A percentile compares a stretch with the other conserved stretches of the same genome.
These are phyloP conservation scores for Blastobasis lacticolella DNA, from an alignment of 2,888 invertebrate genomes.

Conservation along the genomic window DNA sequence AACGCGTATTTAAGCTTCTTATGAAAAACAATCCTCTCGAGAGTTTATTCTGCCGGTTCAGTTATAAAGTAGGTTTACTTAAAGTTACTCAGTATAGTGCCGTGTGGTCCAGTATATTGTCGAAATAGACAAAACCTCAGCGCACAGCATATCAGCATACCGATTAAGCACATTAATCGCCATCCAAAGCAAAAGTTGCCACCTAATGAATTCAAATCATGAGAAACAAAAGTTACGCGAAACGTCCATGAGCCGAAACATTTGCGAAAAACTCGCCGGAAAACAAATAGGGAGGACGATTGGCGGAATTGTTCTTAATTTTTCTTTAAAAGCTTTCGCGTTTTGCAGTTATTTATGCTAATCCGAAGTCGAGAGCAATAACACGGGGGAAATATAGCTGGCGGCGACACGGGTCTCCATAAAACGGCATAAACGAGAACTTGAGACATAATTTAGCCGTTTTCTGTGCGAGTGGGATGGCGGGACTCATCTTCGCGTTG, in stretches of 20 bases:
- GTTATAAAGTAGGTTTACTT: too few relatives aligned
- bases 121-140: too few relatives aligned
- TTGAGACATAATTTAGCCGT: constrained; percentile 45
- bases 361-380: constrained; percentile 43
- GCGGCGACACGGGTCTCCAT: constrained; percentile 38
- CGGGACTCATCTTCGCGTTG: constrained; percentile 25
- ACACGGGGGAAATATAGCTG: constrained; percentile 38
- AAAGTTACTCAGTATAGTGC: too few relatives aligned
- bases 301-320: constrained; percentile 34
- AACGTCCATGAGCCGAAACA: constrained; percentile 16
- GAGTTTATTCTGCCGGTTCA: too few relatives aligned
- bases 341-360: constrained; percentile 45
- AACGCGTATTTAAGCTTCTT: too few relatives aligned
- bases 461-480: constrained; percentile 22
- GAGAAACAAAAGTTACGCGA: constrained; percentile 12
- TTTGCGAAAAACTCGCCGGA: constrained; percentile 17
- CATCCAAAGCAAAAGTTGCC: too few relatives aligned
- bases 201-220: too few relatives aligned
- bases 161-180: too few relatives aligned
- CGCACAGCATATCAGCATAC: too few relatives aligned
- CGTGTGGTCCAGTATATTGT: too few relatives aligned
- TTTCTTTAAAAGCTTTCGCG: constrained; percentile 44
- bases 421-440: constrained; percentile 45
- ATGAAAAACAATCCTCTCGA: too few relatives aligned
- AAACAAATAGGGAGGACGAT: constrained; percentile 31